A percentile compares a stretch with the other conserved stretches of the same genome.
phyloP scores from a whole-genome alignment of 2,113 vertebrate species.

The Elephas maximus region DNA sequence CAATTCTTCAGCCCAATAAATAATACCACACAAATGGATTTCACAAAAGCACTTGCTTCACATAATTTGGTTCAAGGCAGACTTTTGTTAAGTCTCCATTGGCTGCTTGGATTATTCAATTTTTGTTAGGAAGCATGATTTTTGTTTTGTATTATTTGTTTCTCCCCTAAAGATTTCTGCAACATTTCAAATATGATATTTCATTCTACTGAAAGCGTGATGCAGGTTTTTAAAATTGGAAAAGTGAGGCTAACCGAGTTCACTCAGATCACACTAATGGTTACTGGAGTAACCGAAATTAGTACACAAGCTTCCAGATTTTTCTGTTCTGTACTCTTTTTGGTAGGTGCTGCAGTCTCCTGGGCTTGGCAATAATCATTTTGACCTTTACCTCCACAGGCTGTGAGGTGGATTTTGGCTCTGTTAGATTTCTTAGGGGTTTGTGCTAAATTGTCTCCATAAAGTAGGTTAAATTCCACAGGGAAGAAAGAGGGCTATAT shows the following conservation, averaged over 20 bases:
- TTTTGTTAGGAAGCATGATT: slow-evolving; percentile 48
- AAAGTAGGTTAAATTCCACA: slow-evolving; percentile 64
- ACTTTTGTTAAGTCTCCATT: slow-evolving; percentile 50
- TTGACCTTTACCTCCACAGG: slow-evolving; percentile 61
- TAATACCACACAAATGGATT: not conserved
- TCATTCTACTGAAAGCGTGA: slow-evolving; percentile 33
- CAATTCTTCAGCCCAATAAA: not conserved
- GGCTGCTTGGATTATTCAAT: slow-evolving; percentile 12
- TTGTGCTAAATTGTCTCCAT: slow-evolving; percentile 69
- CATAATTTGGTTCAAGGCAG: not conserved
- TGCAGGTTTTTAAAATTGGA: slow-evolving; percentile 25
- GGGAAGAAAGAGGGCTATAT: slow-evolving; percentile 3
- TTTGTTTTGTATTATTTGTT: slow-evolving; percentile 45
- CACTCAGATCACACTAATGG: slow-evolving; percentile 31
- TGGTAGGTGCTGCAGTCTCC: slow-evolving; percentile 24
- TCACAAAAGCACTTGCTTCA: not conserved
- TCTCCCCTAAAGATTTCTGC: slow-evolving; percentile 17
- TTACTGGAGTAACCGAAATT: slow-evolving; percentile 51
- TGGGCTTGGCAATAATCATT: slow-evolving; percentile 56
- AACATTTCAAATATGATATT: slow-evolving; percentile 25
- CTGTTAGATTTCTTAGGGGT: slow-evolving; percentile 69
- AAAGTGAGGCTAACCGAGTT: slow-evolving; percentile 4
- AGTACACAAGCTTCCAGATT: slow-evolving; percentile 10
- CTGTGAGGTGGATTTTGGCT: slow-evolving; percentile 61
- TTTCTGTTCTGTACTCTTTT: slow-evolving; percentile 21